A percentile compares a stretch with the other conserved stretches of the same genome.
Conservation (phyloP, 2,113 vertebrate species). For the Cavia aperea region DNA sequence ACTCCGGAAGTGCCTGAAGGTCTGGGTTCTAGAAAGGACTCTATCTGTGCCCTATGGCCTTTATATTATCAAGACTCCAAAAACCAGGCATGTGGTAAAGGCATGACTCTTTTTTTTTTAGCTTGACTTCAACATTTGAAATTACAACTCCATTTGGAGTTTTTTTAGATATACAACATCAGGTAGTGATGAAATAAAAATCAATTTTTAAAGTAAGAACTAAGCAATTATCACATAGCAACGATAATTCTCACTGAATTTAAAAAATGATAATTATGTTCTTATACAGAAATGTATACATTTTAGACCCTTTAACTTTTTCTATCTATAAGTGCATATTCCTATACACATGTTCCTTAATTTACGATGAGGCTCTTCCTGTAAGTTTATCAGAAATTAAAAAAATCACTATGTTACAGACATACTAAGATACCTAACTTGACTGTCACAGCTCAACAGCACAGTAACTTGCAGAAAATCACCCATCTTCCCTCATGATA, state of each 20-base stretch:
- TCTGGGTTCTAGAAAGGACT: not conserved
- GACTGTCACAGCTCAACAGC: not conserved
- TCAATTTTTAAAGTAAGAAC: not conserved
- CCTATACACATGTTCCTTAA: not conserved
- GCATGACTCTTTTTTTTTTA: not conserved
- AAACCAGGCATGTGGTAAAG: not conserved
- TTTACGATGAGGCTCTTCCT: not conserved
- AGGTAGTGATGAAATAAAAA: not conserved
- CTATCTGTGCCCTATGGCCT: not conserved
- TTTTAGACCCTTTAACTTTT: not conserved
- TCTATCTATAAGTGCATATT: not conserved
- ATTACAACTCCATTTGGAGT: not conserved
- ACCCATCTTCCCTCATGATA: too few relatives aligned
- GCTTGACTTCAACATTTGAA: constrained; percentile 4
- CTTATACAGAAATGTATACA: not conserved
- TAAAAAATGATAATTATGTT: not conserved
- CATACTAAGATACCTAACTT: not conserved
- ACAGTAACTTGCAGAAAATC: not conserved
- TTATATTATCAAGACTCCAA: not conserved
- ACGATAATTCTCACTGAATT: not conserved
- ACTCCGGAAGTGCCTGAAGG: not conserved
- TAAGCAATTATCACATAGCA: not conserved
- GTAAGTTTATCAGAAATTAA: not conserved
- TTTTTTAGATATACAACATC: not conserved
- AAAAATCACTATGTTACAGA: too few relatives aligned